Conservation (phyloP, 2,113 vertebrate genomes). For the Sardina pilchardus region DNA sequence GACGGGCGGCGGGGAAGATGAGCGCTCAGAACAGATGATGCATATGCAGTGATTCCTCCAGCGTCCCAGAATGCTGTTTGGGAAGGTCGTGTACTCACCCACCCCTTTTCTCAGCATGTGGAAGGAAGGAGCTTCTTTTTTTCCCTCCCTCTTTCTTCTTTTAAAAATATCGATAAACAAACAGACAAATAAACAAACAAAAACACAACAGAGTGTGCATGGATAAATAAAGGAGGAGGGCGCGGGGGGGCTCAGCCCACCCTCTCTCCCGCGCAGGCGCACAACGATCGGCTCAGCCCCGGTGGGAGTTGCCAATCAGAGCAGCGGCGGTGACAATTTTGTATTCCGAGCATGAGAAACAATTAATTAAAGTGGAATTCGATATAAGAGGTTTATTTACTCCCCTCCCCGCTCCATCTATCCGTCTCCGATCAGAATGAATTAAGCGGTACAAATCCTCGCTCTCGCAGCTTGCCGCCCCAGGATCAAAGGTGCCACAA, state of each 20-base stretch:
- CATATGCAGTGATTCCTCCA: slow-evolving; percentile 1
- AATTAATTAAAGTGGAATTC: slow-evolving; percentile 47
- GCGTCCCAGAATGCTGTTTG: neutral
- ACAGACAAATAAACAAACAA: neutral
- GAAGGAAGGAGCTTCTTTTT: neutral
- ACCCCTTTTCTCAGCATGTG: neutral
- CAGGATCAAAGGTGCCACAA: slow-evolving; percentile 48
- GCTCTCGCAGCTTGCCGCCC: slow-evolving; percentile 22
- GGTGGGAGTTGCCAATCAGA: slow-evolving; percentile 12
- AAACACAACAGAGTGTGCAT: neutral
- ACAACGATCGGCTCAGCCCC: neutral
- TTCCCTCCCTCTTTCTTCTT: neutral
- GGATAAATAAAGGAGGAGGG: neutral
- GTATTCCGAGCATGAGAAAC: slow-evolving; percentile 28
- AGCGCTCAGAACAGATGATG: neutral
- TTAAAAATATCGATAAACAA: neutral
- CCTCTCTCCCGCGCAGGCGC: neutral
- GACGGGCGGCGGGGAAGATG: neutral
- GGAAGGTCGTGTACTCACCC: neutral
- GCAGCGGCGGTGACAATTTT: slow-evolving; percentile 25
- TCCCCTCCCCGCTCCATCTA: slow-evolving; percentile 28
- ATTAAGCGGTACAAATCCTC: slow-evolving; percentile 48
- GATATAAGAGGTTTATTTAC: slow-evolving; percentile 44
- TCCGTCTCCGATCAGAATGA: slow-evolving; percentile 39
- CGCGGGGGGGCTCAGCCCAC: neutral